Base-by-base conservation (phyloP, 2,113 vertebrate species). In the Myrmophylax atrothorax region DNA sequence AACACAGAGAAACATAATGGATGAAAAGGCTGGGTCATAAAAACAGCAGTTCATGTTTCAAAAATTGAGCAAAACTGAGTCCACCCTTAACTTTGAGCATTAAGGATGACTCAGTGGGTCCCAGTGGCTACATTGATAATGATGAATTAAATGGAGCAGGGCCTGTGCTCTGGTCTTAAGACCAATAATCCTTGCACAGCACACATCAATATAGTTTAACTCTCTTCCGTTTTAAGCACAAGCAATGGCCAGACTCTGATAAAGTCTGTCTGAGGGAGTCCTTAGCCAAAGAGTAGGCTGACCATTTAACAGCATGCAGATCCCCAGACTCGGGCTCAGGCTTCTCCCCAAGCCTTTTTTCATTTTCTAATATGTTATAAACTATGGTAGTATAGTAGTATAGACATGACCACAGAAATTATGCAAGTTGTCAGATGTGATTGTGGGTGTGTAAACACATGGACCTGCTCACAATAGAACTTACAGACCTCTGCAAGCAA, bases 351-450 rank as follows among this genome's bases (percentile, higher is more conserved):
- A 70, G 10, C 10, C 31, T 83, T 52, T 38, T 8, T 60, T 23
- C 19, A 40, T 28, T 76, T 83, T 29, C 50, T 50, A 80, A 85
- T 15, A 50, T 29, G 14, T 29, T 84, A 24, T 33, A 29, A 79
- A 52, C 33, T 66, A n/a, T 4, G 5, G 15, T 33, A 50, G 13
- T 29, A 33, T 6, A 50, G 29, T n/a, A 87, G 7, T 28, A 84
- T 4, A 59, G 56, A 47, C 20, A 28, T 0, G 1, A 75, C 9
- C 60, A 55, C 0, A 0, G 58, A 83, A 79, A 76, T 29, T 35
- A 75, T 62, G 18, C 42, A 44, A 33, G 31, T 42, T 58, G 28
- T 50, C 40, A 83, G 46, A 53, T n/a, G 26, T 0, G 0, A 33
- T 35, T 26, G 9, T 60, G 74, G 52, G 26, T 44, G 7, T 18